These are phyloP conservation scores for Epizoanthus stellaris DNA, from an alignment of 92 coral and sea anemone species.

Conservation along the genomic window DNA sequence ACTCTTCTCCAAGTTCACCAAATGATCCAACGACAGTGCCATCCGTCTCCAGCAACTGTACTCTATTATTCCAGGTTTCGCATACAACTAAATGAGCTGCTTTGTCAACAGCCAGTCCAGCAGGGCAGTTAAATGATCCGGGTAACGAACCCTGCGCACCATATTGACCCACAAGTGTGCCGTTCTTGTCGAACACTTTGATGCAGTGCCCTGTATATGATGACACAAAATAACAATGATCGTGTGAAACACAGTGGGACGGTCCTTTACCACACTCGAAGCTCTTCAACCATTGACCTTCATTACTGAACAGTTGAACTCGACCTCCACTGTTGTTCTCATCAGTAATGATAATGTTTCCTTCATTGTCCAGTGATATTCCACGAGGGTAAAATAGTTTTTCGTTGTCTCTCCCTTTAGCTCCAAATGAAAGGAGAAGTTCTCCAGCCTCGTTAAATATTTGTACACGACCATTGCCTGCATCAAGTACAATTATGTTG, in stretches of 20 bases:
- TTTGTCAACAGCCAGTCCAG: conserved; percentile 36
- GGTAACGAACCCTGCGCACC: conserved; percentile 18
- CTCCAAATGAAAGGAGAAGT: not conserved
- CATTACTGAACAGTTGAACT: conserved; percentile 24
- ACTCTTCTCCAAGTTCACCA: conserved; percentile 11
- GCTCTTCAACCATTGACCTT: not conserved
- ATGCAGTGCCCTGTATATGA: conserved; percentile 16
- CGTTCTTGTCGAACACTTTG: conserved; percentile 15
- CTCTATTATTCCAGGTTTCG: conserved; percentile 25
- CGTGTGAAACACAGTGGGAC: conserved; percentile 21
- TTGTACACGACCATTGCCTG: conserved; percentile 22
- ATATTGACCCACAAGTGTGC: conserved; percentile 9
- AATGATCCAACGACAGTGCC: conserved; percentile 25
- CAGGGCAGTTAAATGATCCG: conserved; percentile 28
- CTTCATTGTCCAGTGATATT: conserved; percentile 17
- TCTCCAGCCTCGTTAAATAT: conserved; percentile 18
- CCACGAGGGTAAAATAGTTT: conserved; percentile 35
- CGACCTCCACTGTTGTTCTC: conserved; percentile 1
- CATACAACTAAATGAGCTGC: conserved; percentile 33
- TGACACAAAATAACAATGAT: conserved; percentile 15
- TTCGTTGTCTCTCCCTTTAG: not conserved
- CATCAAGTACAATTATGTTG: conserved; percentile 31
- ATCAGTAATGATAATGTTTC: conserved; percentile 20
- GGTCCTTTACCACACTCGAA: conserved; percentile 1
- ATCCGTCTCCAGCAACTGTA: conserved; percentile 30